Conservation (phyloP, 2,113 vertebrate genomes). For the Caloenas nicobarica region DNA sequence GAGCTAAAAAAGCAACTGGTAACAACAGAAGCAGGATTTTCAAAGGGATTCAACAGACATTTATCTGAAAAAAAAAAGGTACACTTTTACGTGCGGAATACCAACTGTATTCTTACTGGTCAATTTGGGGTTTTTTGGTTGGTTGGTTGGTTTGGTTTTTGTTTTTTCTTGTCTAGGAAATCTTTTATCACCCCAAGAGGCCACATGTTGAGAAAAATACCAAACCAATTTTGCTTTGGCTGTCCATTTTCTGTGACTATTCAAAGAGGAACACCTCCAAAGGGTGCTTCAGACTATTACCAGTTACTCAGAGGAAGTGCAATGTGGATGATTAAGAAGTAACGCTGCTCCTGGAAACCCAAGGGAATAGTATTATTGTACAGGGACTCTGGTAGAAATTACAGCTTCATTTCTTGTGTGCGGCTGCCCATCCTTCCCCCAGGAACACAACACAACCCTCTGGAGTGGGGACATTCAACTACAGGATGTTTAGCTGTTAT, state of each 20-base stretch:
- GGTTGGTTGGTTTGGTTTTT: too few relatives aligned
- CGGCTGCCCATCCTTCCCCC: background rate
- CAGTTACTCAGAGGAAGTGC: background rate
- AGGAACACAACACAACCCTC: too few relatives aligned
- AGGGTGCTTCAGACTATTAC: background rate
- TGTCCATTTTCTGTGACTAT: background rate
- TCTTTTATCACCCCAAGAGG: background rate
- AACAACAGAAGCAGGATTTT: background rate
- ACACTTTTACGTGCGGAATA: background rate
- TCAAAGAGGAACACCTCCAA: background rate
- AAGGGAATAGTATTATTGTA: background rate
- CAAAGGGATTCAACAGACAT: background rate
- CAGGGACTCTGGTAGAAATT: background rate
- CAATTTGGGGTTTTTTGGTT: background rate
- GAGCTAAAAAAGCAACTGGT: background rate
- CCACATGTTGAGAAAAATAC: background rate
- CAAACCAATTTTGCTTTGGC: background rate
- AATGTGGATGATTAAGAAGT: background rate
- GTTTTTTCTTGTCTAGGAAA: background rate
- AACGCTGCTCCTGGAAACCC: background rate
- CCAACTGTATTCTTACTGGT: background rate
- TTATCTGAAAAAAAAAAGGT: background rate
- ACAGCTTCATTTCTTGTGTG: background rate
- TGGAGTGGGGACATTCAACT: accelerated
- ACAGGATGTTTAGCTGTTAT: background rate